phyloP scores from a whole-genome alignment of 2,113 vertebrate genomes.

The Rhinolophus ferrumequinum region DNA sequence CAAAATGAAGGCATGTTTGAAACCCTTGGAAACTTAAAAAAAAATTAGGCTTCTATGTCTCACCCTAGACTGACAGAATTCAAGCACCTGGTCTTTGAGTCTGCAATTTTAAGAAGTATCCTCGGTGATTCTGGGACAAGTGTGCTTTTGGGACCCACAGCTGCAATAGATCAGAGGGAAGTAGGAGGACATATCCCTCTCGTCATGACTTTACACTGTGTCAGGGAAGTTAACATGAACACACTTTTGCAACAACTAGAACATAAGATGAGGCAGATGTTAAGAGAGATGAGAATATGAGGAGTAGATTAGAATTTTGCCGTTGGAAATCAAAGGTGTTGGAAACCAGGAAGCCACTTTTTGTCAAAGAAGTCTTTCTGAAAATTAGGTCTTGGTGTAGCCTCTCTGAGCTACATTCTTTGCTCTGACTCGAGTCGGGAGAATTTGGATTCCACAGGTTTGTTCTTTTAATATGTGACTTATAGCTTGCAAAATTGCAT shows the following conservation, averaged over 20 bases:
- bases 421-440: background rate
- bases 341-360: background rate
- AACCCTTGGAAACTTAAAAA: background rate
- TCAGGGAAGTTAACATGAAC: background rate
- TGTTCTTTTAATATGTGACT: background rate
- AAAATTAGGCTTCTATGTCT: background rate
- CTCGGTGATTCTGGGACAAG: background rate
- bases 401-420: background rate
- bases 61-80: background rate
- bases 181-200: fast-evolving
- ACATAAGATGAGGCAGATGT: background rate
- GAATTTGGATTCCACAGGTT: background rate
- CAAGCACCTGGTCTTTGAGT: background rate
- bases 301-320: background rate
- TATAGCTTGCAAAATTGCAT: background rate
- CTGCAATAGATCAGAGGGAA: background rate
- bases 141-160: background rate
- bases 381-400: background rate
- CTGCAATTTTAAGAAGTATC: background rate
- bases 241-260: background rate
- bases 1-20: background rate
- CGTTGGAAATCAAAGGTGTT: background rate
- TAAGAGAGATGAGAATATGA: background rate
- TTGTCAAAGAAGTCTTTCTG: background rate
- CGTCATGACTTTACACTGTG: background rate